A percentile compares a stretch with the other conserved stretches of the same genome.
Evolutionary conservation across 2,113 vertebrate genomes (phyloP).

Genomic region (Tenebrosternarchus preto): DNA sequence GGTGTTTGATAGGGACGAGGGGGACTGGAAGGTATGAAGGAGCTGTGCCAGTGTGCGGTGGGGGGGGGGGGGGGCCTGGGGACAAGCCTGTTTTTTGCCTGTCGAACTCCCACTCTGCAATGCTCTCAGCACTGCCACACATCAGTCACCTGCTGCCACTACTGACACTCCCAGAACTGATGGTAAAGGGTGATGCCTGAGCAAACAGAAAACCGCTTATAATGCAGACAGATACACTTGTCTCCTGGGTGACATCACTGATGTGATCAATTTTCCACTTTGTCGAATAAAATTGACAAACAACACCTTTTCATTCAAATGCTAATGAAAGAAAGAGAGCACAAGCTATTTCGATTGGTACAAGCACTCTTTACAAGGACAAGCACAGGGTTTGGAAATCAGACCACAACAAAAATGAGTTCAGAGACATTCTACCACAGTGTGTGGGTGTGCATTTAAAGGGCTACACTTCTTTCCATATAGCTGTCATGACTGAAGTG

Average conservation of each 20-base stretch:
- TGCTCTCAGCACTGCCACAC: conserved; percentile 12
- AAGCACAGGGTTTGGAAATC: background rate
- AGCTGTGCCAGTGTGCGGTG: background rate
- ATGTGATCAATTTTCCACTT: background rate
- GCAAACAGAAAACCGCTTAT: conserved; percentile 13
- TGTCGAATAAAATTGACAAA: background rate
- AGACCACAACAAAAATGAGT: too few relatives aligned
- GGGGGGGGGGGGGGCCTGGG: background rate
- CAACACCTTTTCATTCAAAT: background rate
- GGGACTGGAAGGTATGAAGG: conserved; percentile 27
- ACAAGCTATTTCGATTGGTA: background rate
- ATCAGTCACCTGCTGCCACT: conserved; percentile 29
- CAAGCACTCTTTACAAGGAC: background rate
- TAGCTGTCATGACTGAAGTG: too few relatives aligned
- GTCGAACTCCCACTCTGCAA: conserved; percentile 11
- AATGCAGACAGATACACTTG: background rate
- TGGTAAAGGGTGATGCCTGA: conserved; percentile 2
- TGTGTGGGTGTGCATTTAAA: background rate
- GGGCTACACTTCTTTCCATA: background rate
- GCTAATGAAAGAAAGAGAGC: background rate
- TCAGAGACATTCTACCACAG: background rate
- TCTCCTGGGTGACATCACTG: background rate
- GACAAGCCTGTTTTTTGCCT: conserved; percentile 12
- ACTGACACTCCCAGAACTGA: conserved; percentile 4
- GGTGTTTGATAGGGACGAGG: conserved; percentile 8